phyloP scores from a whole-genome alignment of 2,797 vertebrate genomes.

The Gastrophryne carolinensis region DNA sequence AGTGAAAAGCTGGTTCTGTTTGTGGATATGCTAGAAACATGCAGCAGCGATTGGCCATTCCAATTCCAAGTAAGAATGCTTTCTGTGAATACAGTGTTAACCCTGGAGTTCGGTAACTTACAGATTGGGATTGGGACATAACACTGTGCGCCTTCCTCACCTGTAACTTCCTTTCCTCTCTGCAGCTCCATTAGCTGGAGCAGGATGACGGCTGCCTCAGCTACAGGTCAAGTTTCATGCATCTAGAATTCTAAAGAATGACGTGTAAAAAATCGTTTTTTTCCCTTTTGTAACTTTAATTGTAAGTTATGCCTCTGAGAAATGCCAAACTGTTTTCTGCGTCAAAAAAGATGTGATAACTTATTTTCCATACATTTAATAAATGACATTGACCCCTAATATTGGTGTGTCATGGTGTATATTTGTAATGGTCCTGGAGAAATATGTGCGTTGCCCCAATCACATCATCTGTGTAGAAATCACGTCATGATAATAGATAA shows the following conservation, averaged over 20 bases:
- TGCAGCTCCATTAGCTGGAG: neutral
- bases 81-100: too few relatives aligned
- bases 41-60: too few relatives aligned
- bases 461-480: too few relatives aligned
- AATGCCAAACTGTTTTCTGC: conserved; percentile 45
- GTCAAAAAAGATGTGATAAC: conserved; percentile 29
- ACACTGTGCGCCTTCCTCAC: neutral
- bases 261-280: conserved; percentile 16
- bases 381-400: conserved; percentile 40
- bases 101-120: too few relatives aligned
- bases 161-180: neutral
- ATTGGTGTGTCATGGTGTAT: neutral
- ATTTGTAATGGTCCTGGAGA: too few relatives aligned
- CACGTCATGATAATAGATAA: too few relatives aligned
- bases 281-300: conserved; percentile 33
- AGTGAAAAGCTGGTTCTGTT: too few relatives aligned
- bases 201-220: neutral
- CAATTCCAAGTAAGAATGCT: too few relatives aligned
- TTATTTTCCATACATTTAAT: conserved; percentile 41
- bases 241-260: conserved; percentile 23
- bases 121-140: too few relatives aligned
- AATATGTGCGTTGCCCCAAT: too few relatives aligned
- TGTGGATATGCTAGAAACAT: too few relatives aligned
- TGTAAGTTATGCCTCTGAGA: conserved; percentile 30
- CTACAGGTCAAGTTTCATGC: neutral